Base-by-base conservation (phyloP, 2,797 vertebrate genomes). In the Hemitrygon akajei region DNA sequence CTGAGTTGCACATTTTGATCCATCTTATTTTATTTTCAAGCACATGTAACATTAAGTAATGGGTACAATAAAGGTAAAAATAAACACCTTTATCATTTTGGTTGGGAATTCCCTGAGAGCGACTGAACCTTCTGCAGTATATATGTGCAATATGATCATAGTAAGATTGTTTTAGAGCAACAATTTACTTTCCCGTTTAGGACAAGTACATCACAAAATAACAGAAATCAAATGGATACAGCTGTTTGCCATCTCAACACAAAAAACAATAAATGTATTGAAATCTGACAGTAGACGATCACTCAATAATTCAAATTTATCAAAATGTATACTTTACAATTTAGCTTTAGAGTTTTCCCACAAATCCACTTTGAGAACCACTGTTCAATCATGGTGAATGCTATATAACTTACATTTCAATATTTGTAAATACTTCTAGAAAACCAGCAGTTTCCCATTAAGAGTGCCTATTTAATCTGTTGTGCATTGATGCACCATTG, bases 121-220 rank as follows among this genome's bases (percentile, higher is more conserved):
- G 56, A 60, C 58, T 63, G 58, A 27, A n/a, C 30, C 60, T 30
- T 86, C 27, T n/a, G 47, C 82, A 86, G 7, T 5, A n/a, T 4
- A 3, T 2, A 30, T 16, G n/a, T 63, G 56, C 56, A n/a, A 63
- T 63, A 60, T 18, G n/a, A 63, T 86, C 82, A 86, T 60, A 58
- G 56, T 58, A 86, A 66, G 63, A 37, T 3, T 89, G 86, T 69
- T 89, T 89, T 89, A 34, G 56, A 18, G n/a, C 14, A 25, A 63
- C n/a, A 89, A 34, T 89, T 89, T 37, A 7, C 69, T 89, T 89
- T 89, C 63, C 63, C n/a, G 14, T 89, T 89, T 37, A 89, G n/a
- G 63, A 22, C n/a, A 89, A 69, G 20, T 37, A 37, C n/a, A 10
- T 34, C 86, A 66, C n/a, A 3, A 66, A 20, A 18, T n/a, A 89